These are phyloP conservation scores for Diphyllodes magnificus DNA, from an alignment of 2,113 vertebrate genomes.

Conservation along the genomic window DNA sequence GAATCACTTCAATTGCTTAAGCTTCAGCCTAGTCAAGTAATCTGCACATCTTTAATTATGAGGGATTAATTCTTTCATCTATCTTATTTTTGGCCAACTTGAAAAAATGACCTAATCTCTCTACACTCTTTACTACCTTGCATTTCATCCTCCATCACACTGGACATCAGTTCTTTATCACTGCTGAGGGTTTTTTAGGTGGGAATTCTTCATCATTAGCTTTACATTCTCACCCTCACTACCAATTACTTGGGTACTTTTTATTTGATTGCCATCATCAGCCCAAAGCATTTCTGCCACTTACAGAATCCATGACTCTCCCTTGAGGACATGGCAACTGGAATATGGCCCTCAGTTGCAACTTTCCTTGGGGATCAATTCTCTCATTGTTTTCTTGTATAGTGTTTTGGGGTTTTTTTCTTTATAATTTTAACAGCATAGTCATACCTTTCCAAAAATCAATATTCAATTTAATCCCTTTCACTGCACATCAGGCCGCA, in stretches of 20 bases:
- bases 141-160: background rate
- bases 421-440: constrained; percentile 39
- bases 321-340: background rate
- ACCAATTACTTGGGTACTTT: constrained; percentile 16
- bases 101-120: background rate
- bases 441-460: constrained; percentile 59
- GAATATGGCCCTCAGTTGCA: background rate
- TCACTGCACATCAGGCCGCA: constrained; percentile 19
- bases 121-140: background rate
- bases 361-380: background rate
- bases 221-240: background rate
- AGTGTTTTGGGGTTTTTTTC: background rate
- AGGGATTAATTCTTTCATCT: background rate
- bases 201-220: constrained; percentile 35
- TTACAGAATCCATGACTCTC: background rate
- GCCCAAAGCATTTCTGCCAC: background rate
- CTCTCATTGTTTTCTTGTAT: background rate
- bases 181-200: background rate
- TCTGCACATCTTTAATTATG: constrained; percentile 15
- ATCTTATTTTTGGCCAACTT: constrained; percentile 3
- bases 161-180: background rate
- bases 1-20: background rate
- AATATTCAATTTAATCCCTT: constrained; percentile 61
- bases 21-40: background rate
- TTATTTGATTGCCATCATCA: background rate